Conservation (phyloP, 2,113 vertebrate genomes). For the Aptenodytes forsteri region DNA sequence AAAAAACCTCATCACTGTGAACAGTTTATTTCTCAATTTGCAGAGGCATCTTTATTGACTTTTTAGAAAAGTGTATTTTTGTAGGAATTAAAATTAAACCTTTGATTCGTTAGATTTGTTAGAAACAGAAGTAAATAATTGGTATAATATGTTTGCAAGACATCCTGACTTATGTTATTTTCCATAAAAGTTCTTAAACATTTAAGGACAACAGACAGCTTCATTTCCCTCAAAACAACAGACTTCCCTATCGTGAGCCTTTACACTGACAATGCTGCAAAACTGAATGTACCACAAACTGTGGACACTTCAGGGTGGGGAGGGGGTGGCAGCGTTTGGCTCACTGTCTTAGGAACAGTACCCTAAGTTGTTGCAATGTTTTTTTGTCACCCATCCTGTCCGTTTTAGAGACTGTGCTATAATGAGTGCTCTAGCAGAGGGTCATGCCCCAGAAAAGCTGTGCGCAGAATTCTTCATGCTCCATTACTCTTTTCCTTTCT, state of each 20-base stretch:
- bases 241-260: neutral
- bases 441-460: neutral
- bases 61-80: neutral
- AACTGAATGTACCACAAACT: neutral
- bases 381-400: neutral
- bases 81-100: neutral
- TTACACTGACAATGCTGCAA: neutral
- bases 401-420: neutral
- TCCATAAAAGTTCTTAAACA: neutral
- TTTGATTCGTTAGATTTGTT: neutral
- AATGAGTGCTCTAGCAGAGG: neutral
- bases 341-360: neutral
- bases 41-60: neutral
- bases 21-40: neutral
- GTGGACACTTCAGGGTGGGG: neutral
- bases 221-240: neutral
- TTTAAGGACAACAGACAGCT: neutral
- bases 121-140: neutral
- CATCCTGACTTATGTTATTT: neutral
- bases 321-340: neutral
- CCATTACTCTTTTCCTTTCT: neutral
- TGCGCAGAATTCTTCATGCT: neutral
- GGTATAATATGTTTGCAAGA: neutral
- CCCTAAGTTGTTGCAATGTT: neutral
- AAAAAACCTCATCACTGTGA: neutral